Conservation (phyloP, 2,113 vertebrate species). For the Ameiurus melas region DNA sequence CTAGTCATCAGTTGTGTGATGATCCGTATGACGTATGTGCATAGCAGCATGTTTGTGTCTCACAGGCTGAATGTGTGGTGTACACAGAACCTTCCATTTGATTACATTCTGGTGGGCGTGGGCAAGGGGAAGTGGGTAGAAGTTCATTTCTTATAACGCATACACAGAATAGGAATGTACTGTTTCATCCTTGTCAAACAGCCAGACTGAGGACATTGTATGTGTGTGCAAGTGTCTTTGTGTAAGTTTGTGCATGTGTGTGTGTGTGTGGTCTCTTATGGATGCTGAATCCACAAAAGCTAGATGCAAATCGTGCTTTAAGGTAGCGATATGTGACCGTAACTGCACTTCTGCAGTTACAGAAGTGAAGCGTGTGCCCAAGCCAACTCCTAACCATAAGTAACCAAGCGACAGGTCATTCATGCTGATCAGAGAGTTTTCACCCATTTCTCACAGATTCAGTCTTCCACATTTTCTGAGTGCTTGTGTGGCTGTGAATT, state of each 20-base stretch:
- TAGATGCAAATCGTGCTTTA: not conserved
- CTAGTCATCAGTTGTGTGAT: not conserved
- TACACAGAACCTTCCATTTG: slow-evolving; percentile 14
- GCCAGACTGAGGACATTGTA: slow-evolving; percentile 5
- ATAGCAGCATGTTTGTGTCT: slow-evolving; percentile 21
- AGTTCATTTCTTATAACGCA: not conserved
- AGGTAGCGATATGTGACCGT: not conserved
- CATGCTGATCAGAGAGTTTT: not conserved
- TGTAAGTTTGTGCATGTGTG: not conserved
- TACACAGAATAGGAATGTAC: slow-evolving; percentile 1
- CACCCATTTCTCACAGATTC: not conserved
- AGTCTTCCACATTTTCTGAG: not conserved
- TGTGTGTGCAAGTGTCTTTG: not conserved
- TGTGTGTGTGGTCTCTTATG: not conserved
- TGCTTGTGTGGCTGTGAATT: not conserved
- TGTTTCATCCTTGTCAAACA: slow-evolving; percentile 7
- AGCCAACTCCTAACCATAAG: not conserved
- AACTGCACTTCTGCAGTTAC: not conserved
- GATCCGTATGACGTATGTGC: slow-evolving; percentile 1
- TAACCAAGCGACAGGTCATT: not conserved
- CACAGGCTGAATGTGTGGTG: slow-evolving; percentile 19
- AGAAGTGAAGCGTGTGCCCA: not conserved
- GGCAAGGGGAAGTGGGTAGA: slow-evolving; percentile 28
- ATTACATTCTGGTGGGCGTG: slow-evolving; percentile 26
- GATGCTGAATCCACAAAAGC: not conserved